Percentiles rank a stretch among this genome's conserved stretches.
Evolutionary conservation across 2,888 invertebrate genomes (phyloP).

Genomic region (Drosophila cracens): DNA sequence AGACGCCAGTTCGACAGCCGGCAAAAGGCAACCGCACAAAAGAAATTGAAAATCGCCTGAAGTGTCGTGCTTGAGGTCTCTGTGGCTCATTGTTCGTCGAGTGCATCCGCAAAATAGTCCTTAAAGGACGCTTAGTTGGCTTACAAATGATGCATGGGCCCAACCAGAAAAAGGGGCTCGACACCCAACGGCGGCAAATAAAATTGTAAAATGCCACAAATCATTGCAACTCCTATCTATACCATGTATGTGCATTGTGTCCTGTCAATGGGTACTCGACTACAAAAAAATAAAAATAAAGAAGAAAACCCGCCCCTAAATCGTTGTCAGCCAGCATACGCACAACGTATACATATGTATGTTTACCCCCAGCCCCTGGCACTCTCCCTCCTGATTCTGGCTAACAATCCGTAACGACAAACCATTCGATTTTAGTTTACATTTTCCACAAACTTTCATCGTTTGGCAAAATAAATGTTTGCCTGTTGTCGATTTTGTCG

Average conservation of each 20-base stretch:
- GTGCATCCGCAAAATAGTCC: conserved; percentile 80
- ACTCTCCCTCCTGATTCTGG: not conserved
- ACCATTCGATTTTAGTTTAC: conserved; percentile 71
- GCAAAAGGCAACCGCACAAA: conserved; percentile 61
- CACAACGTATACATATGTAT: not conserved
- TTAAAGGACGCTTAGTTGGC: conserved; percentile 80
- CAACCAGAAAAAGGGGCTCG: conserved; percentile 39
- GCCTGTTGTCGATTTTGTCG: conserved; percentile 30
- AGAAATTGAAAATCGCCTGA: conserved; percentile 41
- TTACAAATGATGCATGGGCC: conserved; percentile 76
- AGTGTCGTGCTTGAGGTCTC: conserved; percentile 56
- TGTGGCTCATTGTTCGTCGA: conserved; percentile 66
- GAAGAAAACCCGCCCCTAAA: conserved; percentile 72
- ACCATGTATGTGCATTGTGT: conserved; percentile 40
- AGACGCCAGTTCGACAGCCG: conserved; percentile 46
- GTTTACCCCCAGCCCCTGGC: not conserved
- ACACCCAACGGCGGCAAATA: conserved; percentile 59
- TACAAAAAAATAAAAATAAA: conserved; percentile 10
- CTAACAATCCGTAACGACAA: conserved; percentile 66
- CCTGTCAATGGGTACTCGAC: conserved; percentile 56
- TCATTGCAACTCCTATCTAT: conserved; percentile 67
- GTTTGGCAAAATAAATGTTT: conserved; percentile 70
- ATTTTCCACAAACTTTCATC: conserved; percentile 67
- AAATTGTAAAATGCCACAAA: conserved; percentile 79
- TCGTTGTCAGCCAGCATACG: conserved; percentile 31